Evolutionary conservation across 2,113 vertebrate species (phyloP).

Genomic region (Aegotheles bennettii): DNA sequence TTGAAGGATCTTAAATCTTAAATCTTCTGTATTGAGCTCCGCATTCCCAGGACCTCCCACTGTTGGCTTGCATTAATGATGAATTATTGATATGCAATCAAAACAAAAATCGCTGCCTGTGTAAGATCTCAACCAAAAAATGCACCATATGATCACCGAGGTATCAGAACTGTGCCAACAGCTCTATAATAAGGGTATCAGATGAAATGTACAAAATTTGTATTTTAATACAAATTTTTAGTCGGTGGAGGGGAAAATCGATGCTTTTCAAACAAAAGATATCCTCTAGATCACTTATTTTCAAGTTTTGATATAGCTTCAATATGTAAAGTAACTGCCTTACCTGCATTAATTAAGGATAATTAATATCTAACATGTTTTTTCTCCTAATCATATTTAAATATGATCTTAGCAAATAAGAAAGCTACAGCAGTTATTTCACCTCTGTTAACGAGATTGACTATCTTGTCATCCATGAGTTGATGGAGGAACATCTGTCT

Average conservation of each 20-base stretch:
- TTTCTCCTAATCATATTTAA: background rate
- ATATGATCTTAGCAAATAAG: background rate
- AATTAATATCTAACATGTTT: background rate
- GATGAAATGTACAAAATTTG: background rate
- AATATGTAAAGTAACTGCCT: background rate
- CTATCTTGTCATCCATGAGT: fast-evolving
- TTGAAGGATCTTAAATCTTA: background rate
- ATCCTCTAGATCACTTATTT: background rate
- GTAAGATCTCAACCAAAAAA: background rate
- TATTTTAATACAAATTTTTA: background rate
- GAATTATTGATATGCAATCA: background rate
- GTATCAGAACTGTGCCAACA: background rate
- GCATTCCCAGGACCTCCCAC: background rate
- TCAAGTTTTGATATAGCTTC: background rate
- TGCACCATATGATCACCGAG: background rate
- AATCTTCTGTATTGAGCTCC: too few relatives aligned
- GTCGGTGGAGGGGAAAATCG: background rate
- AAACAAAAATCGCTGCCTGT: background rate
- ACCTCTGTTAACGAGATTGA: background rate
- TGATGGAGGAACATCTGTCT: background rate
- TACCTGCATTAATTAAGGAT: background rate
- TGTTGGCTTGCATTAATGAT: background rate
- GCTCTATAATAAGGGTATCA: background rate
- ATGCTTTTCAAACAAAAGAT: background rate
- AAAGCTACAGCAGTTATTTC: background rate